Base-by-base conservation (phyloP, 2,113 vertebrate genomes). In the Coturnix japonica region DNA sequence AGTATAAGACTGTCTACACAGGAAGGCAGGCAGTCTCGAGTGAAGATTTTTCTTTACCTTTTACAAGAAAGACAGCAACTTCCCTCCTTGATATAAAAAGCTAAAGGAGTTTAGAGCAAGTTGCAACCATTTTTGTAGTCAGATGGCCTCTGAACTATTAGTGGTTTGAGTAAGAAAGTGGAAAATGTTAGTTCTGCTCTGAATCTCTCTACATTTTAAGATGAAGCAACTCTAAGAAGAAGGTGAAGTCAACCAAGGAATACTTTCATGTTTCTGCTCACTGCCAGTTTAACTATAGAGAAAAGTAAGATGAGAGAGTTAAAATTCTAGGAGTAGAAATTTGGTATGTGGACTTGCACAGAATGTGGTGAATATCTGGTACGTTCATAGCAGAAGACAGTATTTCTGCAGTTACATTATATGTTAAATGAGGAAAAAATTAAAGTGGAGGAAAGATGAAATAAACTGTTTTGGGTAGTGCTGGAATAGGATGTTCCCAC, bases 21-120 rank as follows among this genome's bases (percentile, higher is more conserved):
- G 89, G 94, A 96, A 96, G 85, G 90, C 93, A 96, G 95, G 91
- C 95, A 93, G 93, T 90, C 90, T 94, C 83, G 81, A 72, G 75
- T 93, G 89, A 84, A 92, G 87, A 81, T 80, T 60, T 95, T 83
- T 92, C 57, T 87, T 94, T 96, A 75, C 72, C 43, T 11, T 33
- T 88, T 93, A 85, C 56, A 81, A 64, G 54, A 95, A 88, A 88
- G 61, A 87, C 63, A 33, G 25, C 35, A 7, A 89, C 91, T 81
- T 89, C 56, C 31, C 7, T 83, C 60, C 37, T 54, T 69, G 30
- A 30, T 81, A 35, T 89, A 60, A 66, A 85, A 81, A 69, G 71
- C 41, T 79, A 31, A 81, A 87, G 39, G 37, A 54, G 44, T 63
- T 35, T 53, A 63, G 87, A 71, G 35, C 51, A 56, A 69, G 69